Evolutionary conservation across 2,113 vertebrate species (phyloP).

Genomic region (Bucco capensis): DNA sequence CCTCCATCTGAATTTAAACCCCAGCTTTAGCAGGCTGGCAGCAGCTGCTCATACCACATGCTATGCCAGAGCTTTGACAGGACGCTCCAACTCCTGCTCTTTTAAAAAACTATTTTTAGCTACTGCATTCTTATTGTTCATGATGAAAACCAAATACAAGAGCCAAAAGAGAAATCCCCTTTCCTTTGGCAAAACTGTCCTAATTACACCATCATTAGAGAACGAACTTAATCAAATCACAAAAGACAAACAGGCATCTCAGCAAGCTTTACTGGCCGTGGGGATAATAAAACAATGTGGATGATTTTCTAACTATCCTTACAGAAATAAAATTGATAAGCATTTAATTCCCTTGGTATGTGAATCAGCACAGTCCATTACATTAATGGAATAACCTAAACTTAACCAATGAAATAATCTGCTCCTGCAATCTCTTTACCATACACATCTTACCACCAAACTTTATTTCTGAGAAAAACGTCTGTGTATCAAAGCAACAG

Average conservation of each 20-base stretch:
- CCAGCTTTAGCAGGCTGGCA: not conserved
- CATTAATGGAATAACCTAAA: not conserved
- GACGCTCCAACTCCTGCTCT: not conserved
- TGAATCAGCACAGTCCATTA: not conserved
- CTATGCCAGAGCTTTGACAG: rapidly evolving
- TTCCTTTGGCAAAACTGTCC: not conserved
- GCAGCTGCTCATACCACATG: not conserved
- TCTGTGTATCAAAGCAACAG: not conserved
- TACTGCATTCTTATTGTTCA: not conserved
- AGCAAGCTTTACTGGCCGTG: not conserved
- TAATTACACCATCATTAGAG: not conserved
- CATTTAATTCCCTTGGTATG: not conserved
- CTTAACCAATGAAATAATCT: not conserved
- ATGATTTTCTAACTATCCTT: not conserved
- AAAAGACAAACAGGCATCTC: not conserved
- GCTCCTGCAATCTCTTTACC: not conserved
- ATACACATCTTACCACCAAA: not conserved
- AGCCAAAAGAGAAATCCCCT: slow-evolving; percentile 16
- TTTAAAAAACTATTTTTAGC: not conserved
- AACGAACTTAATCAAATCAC: not conserved
- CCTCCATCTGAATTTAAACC: not conserved
- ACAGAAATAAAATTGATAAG: not conserved
- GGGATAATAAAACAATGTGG: not conserved
- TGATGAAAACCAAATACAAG: not conserved
- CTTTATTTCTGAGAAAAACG: not conserved